Base-by-base conservation (phyloP, 2,113 vertebrate genomes). In the Mesembrinibis cayennensis region DNA sequence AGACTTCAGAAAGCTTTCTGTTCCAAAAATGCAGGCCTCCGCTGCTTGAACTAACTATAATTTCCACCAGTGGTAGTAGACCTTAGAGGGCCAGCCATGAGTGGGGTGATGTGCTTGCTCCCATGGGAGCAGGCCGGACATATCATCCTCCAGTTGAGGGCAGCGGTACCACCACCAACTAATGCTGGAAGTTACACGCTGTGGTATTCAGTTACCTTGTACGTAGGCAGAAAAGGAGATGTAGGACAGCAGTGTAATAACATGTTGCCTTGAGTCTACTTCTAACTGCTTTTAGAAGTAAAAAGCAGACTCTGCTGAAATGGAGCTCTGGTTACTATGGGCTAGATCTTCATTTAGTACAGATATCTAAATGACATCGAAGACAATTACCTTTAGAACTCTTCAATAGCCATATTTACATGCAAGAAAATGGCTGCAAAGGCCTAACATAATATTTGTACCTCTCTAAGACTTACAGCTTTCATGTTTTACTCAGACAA, bases 391-490 rank as follows among this genome's bases (percentile, higher is more conserved):
- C 87, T 96, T 95, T 96, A 97, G 66, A 96, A 96, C 92, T 93
- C 88, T 97, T 97, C 95, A 85, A 97, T 96, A 97, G 84, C 83
- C 97, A 94, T 95, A 96, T 93, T 78, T 92, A 94, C 59, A 70
- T 79, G 65, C 78, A 91, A 92, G 81, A 83, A 97, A 97, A 97
- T 17, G 76, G 92, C 97, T 77, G 85, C 42, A 69, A 93, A 97
- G 84, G 90, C 90, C 72, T 95, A 89, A 66, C 76, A 71, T 36
- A 62, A 34, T 92, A 65, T 92, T 92, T 95, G 86, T 97, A 96
- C 77, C 95, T 98, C 98, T 95, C 16, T 65, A 94, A 96, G 92
- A 90, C 85, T 95, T 97, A 50, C 71, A 95, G 86, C 92, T 96
- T 87, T 94, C 95, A 93, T 82, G 40, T 96, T 96, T 92, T 82